Evolutionary conservation across 1,140 invertebrate species (phyloP).

Genomic region (Zaprionus gabonicus): DNA sequence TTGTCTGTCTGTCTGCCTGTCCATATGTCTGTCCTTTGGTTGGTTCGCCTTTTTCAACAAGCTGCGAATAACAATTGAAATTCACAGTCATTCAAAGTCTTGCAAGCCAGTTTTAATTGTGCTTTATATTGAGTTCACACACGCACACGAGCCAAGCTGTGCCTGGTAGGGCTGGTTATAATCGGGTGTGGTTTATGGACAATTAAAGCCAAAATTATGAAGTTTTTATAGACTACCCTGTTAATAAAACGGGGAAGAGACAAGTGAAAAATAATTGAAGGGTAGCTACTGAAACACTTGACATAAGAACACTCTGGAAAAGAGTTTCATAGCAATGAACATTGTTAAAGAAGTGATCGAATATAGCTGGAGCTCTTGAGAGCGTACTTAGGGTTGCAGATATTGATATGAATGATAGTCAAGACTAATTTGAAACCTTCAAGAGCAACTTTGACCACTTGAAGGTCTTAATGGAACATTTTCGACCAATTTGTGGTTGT

Average conservation of each 20-base stretch:
- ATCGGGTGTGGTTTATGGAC: background rate
- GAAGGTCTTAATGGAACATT: background rate
- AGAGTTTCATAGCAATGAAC: background rate
- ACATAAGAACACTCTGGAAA: background rate
- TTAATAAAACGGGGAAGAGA: background rate
- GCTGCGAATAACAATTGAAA: conserved; percentile 33
- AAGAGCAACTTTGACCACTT: background rate
- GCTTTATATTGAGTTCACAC: conserved; percentile 5
- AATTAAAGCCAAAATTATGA: background rate
- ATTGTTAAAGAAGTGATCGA: background rate
- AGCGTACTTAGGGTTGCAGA: background rate
- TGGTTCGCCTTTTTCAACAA: conserved; percentile 8
- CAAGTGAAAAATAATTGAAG: background rate
- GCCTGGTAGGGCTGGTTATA: background rate
- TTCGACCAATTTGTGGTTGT: background rate
- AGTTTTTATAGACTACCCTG: background rate
- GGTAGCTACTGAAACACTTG: background rate
- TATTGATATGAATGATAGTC: background rate
- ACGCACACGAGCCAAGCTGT: background rate
- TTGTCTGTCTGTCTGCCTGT: conserved; percentile 7
- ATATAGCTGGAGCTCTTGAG: background rate
- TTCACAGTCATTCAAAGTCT: conserved; percentile 25
- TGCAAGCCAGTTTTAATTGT: conserved; percentile 7
- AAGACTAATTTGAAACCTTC: background rate
- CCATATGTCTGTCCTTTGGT: background rate